Conservation (phyloP, 2,797 vertebrate genomes). For the Eulemur mongoz region DNA sequence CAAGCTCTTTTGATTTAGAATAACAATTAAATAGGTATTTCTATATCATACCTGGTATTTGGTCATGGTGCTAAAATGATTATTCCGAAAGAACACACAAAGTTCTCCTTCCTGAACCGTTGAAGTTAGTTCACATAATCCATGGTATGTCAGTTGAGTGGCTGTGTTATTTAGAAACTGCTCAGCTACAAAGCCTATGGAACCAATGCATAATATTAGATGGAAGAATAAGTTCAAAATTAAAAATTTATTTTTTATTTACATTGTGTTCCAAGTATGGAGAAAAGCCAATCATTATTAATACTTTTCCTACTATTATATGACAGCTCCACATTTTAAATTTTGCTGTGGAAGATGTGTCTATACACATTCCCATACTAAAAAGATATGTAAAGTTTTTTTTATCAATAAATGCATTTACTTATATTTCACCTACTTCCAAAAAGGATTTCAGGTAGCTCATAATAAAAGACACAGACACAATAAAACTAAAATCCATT, state of each 20-base stretch:
- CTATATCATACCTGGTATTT: slow-evolving; percentile 94
- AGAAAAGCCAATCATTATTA: slow-evolving; percentile 51
- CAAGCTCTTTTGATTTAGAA: slow-evolving; percentile 44
- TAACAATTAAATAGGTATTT: slow-evolving; percentile 28
- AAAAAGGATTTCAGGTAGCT: slow-evolving; percentile 33
- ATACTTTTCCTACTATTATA: slow-evolving; percentile 30
- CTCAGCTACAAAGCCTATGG: slow-evolving; percentile 95
- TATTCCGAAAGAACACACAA: slow-evolving; percentile 99
- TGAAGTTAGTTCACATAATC: slow-evolving; percentile 97
- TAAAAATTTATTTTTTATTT: slow-evolving; percentile 51
- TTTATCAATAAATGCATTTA: slow-evolving; percentile 18
- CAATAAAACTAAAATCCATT: slow-evolving; percentile 2
- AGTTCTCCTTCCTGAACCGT: slow-evolving; percentile 98
- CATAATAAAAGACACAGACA: slow-evolving; percentile 37
- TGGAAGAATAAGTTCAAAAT: slow-evolving; percentile 67
- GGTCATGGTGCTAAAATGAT: slow-evolving; percentile 99
- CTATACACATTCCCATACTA: background rate
- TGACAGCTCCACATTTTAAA: background rate
- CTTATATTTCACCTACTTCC: slow-evolving; percentile 10
- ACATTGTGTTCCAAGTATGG: slow-evolving; percentile 52
- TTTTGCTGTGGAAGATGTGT: background rate
- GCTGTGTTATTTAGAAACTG: slow-evolving; percentile 98
- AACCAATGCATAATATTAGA: slow-evolving; percentile 78
- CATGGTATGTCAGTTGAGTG: slow-evolving; percentile 98
- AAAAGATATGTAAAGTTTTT: background rate